Conservation (phyloP, 92 coral and sea anemone species). For the Pocillopora grandis region DNA sequence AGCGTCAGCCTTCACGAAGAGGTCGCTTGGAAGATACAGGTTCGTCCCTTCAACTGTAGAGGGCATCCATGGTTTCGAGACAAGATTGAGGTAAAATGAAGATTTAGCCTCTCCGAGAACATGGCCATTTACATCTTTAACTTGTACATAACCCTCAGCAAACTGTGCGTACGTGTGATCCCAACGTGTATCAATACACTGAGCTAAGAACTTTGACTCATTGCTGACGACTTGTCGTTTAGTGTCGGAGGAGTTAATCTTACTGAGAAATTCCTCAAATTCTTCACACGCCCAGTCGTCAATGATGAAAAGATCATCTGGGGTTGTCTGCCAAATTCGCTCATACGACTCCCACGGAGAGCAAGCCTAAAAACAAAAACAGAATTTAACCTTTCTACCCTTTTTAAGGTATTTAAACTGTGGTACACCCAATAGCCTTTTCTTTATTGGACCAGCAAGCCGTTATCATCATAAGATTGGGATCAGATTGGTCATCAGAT, state of each 20-base stretch:
- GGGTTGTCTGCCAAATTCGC: slow-evolving; percentile 65
- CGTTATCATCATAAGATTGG: too few relatives aligned
- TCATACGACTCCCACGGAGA: slow-evolving; percentile 75
- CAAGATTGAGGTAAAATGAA: slow-evolving; percentile 67
- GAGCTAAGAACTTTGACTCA: slow-evolving; percentile 69
- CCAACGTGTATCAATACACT: slow-evolving; percentile 79
- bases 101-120: slow-evolving; percentile 54
- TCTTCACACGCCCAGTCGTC: slow-evolving; percentile 77
- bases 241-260: slow-evolving; percentile 6
- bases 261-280: slow-evolving; percentile 67
- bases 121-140: slow-evolving; percentile 63
- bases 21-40: slow-evolving; percentile 50
- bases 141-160: slow-evolving; percentile 59
- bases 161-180: slow-evolving; percentile 57
- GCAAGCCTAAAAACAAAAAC: slow-evolving; percentile 40
- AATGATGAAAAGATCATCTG: slow-evolving; percentile 62
- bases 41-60: neutral
- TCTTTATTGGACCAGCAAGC: too few relatives aligned
- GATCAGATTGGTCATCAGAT: too few relatives aligned
- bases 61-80: slow-evolving; percentile 73
- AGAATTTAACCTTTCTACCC: too few relatives aligned
- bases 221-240: neutral
- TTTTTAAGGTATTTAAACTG: too few relatives aligned
- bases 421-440: too few relatives aligned
- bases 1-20: slow-evolving; percentile 32